These are phyloP conservation scores for Microcebus lehilahytsara DNA, from an alignment of 2,113 vertebrate genomes.

Conservation along the genomic window DNA sequence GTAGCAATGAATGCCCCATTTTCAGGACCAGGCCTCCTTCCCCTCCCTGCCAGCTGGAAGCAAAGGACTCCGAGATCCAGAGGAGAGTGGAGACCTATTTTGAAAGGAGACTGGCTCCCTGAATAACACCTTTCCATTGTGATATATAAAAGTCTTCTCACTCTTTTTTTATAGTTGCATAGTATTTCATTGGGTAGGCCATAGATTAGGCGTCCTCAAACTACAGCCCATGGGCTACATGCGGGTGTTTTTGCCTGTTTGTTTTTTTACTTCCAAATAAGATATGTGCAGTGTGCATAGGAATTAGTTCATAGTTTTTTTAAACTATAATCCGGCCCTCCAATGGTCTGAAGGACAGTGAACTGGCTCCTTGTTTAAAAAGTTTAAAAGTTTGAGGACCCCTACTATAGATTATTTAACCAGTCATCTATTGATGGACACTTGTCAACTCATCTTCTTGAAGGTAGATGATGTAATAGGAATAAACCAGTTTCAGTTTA, in stretches of 20 bases:
- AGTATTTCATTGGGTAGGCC: neutral
- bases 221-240: no score
- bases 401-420: neutral
- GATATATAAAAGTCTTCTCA: neutral
- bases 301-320: no score
- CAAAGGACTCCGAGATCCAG: neutral
- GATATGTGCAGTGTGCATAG: no score
- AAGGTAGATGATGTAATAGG: neutral
- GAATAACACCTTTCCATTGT: neutral
- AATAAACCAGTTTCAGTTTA: neutral
- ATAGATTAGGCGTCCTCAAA: neutral
- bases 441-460: neutral
- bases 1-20: neutral
- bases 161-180: neutral
- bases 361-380: no score
- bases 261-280: no score
- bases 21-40: neutral
- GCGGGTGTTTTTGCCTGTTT: no score
- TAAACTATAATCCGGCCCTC: no score
- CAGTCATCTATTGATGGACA: neutral
- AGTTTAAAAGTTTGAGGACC: no score
- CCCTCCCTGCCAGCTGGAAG: rapidly evolving
- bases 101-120: neutral
- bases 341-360: no score
- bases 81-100: neutral